Evolutionary conservation across 2,113 vertebrate genomes (phyloP).

Genomic region (Rhodinocichla rosea): DNA sequence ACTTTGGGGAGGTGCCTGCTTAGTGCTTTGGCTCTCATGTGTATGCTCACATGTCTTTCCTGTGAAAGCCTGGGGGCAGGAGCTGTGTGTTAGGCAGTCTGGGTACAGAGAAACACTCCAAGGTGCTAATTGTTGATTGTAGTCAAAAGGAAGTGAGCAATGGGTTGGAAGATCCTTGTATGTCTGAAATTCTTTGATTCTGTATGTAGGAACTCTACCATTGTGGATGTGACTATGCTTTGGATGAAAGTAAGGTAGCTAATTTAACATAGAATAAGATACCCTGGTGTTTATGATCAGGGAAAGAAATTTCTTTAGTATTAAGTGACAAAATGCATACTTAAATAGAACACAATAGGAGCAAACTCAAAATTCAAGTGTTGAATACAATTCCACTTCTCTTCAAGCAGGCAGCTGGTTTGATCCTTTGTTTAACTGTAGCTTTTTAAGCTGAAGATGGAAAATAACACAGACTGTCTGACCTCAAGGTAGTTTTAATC

Average conservation of each 20-base stretch:
- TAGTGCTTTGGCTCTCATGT: neutral
- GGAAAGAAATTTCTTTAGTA: neutral
- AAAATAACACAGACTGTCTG: neutral
- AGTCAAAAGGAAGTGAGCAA: neutral
- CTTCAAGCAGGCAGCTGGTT: neutral
- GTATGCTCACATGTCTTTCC: neutral
- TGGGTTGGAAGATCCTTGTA: neutral
- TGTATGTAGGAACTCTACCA: fast-evolving
- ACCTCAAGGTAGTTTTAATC: neutral
- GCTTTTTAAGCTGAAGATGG: neutral
- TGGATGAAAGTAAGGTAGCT: neutral
- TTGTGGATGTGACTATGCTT: neutral
- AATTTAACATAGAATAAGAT: neutral
- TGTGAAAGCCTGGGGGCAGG: neutral
- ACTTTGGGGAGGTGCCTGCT: neutral
- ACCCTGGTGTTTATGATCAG: neutral
- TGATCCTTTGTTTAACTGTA: neutral
- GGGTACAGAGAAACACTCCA: neutral
- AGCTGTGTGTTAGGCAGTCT: neutral
- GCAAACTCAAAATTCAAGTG: neutral
- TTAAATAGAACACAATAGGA: neutral
- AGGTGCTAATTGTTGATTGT: neutral
- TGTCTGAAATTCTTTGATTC: neutral
- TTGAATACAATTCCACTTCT: neutral
- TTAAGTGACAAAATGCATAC: neutral